Conservation (phyloP, 2,797 vertebrate genomes). For the Clarias fuscus region DNA sequence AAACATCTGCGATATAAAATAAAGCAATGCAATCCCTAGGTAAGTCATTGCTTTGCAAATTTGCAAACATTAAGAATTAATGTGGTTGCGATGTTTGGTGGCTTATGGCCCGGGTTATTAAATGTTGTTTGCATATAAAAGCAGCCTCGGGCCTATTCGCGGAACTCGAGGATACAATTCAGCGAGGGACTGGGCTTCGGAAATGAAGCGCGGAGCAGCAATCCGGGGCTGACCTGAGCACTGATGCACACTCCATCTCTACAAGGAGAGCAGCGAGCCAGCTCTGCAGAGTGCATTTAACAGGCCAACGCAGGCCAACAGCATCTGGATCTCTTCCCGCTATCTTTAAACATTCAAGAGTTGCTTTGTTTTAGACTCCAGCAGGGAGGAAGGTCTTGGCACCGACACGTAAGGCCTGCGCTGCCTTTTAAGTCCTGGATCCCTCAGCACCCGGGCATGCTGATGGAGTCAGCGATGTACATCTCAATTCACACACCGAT, state of each 20-base stretch:
- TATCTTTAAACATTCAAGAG: slow-evolving; percentile 24
- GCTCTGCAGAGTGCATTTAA: slow-evolving; percentile 22
- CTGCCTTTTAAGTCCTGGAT: slow-evolving; percentile 14
- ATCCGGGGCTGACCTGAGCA: slow-evolving; percentile 2
- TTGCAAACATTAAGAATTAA: slow-evolving; percentile 40
- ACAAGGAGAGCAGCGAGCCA: not conserved
- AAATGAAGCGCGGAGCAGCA: slow-evolving; percentile 9
- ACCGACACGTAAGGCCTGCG: not conserved
- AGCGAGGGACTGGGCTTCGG: not conserved
- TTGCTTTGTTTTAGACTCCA: not conserved
- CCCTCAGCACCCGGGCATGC: not conserved
- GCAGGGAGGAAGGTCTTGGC: not conserved
- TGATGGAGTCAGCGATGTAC: not conserved
- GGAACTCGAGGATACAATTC: not conserved
- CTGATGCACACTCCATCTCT: not conserved
- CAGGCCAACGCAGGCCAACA: not conserved
- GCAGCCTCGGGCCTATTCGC: not conserved
- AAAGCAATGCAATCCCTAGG: slow-evolving; percentile 24
- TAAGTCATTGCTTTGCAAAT: slow-evolving; percentile 18
- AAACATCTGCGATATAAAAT: slow-evolving; percentile 12
- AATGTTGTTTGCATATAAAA: slow-evolving; percentile 4
- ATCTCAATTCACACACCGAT: not conserved
- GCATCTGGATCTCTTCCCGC: slow-evolving; percentile 12
- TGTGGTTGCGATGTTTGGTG: slow-evolving; percentile 6
- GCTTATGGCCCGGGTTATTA: slow-evolving; percentile 21